Percentiles rank a stretch among this genome's conserved stretches.
Evolutionary conservation across 2,797 vertebrate genomes (phyloP).

Genomic region (Scarus forsteni): DNA sequence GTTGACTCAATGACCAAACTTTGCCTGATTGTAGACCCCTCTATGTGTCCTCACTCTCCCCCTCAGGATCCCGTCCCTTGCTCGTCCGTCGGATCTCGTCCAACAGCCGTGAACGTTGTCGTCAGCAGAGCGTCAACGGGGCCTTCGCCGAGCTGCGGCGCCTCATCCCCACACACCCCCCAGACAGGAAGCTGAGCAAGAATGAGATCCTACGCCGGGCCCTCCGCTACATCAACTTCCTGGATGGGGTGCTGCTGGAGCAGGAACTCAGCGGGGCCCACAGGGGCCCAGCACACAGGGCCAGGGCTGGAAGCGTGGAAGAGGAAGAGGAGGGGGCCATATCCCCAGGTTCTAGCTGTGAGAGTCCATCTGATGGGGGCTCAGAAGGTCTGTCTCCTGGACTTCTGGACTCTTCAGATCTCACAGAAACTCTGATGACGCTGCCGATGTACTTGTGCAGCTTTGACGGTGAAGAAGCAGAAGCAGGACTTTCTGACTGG

Average conservation of each 20-base stretch:
- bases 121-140: constrained; percentile 94
- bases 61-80: constrained; percentile 86
- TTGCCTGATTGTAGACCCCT: constrained; percentile 1
- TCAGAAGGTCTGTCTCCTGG: constrained; percentile 83
- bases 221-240: constrained; percentile 94
- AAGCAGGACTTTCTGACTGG: background rate
- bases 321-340: constrained; percentile 78
- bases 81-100: constrained; percentile 88
- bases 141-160: constrained; percentile 91
- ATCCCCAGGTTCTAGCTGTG: constrained; percentile 87
- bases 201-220: constrained; percentile 93
- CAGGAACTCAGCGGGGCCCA: constrained; percentile 80
- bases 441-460: too few relatives aligned
- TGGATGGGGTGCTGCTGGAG: constrained; percentile 90
- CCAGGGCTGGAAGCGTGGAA: constrained; percentile 47
- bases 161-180: constrained; percentile 92
- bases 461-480: background rate
- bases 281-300: constrained; percentile 52
- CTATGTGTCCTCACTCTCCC: background rate
- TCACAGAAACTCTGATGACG: too few relatives aligned
- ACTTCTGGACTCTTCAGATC: constrained; percentile 4
- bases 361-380: constrained; percentile 49
- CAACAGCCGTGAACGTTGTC: constrained; percentile 91
- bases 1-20: too few relatives aligned
- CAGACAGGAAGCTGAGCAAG: constrained; percentile 95